Evolutionary conservation across 2,888 invertebrate genomes (phyloP).

Genomic region (Epistrophe grossulariae): DNA sequence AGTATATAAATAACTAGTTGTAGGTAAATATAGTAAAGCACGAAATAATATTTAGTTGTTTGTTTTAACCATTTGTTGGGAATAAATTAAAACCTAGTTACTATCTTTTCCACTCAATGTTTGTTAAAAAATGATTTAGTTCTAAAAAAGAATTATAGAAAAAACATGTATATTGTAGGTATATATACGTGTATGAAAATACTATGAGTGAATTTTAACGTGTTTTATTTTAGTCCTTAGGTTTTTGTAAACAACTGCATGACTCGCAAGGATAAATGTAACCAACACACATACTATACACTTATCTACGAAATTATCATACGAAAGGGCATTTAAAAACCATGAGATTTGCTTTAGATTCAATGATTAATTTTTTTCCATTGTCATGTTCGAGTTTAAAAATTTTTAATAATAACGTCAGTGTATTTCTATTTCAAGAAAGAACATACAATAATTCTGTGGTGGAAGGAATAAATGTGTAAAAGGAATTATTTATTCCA

Average conservation of each 20-base stretch:
- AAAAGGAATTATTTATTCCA: too few relatives aligned
- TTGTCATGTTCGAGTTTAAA: background rate
- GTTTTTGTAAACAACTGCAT: constrained; percentile 8
- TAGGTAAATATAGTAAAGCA: too few relatives aligned
- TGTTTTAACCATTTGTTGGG: too few relatives aligned
- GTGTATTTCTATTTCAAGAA: too few relatives aligned
- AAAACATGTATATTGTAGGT: too few relatives aligned
- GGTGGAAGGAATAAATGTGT: background rate
- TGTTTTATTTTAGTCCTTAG: background rate
- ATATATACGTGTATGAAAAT: background rate
- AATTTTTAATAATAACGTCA: background rate
- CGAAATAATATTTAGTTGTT: too few relatives aligned
- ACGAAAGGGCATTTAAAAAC: background rate
- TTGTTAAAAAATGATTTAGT: too few relatives aligned
- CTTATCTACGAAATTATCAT: background rate
- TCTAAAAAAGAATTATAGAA: too few relatives aligned
- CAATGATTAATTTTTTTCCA: background rate
- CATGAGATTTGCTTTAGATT: background rate
- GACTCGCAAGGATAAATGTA: background rate
- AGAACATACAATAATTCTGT: too few relatives aligned
- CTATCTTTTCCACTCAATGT: too few relatives aligned
- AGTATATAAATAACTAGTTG: too few relatives aligned
- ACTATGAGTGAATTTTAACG: background rate
- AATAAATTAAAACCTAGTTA: too few relatives aligned
- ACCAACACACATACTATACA: background rate